These are phyloP conservation scores for Ephestia elutella DNA, from an alignment of 1,140 invertebrate genomes.

Conservation along the genomic window DNA sequence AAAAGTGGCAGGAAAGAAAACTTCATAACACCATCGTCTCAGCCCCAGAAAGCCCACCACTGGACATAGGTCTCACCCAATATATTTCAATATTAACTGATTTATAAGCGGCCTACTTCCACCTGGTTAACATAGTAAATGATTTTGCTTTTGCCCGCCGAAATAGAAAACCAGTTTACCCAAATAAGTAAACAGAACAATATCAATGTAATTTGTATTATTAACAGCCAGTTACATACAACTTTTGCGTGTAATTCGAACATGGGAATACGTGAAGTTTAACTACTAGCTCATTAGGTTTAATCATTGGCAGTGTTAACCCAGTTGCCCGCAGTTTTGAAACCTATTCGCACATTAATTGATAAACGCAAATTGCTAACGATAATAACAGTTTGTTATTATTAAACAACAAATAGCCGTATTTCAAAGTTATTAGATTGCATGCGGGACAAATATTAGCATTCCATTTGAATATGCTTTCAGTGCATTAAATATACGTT, in stretches of 20 bases:
- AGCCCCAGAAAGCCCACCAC: too few relatives aligned
- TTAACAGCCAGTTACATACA: background rate
- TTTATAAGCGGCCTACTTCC: too few relatives aligned
- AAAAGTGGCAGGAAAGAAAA: too few relatives aligned
- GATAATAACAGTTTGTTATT: slow-evolving; percentile 5
- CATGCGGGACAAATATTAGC: slow-evolving; percentile 1
- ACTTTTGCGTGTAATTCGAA: background rate
- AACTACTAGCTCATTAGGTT: background rate
- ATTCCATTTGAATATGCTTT: background rate
- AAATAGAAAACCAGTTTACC: background rate
- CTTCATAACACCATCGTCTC: too few relatives aligned
- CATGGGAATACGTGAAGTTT: background rate
- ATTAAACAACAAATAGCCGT: slow-evolving; percentile 1
- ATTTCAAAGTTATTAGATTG: slow-evolving; percentile 2
- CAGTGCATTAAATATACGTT: background rate
- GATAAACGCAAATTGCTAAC: slow-evolving; percentile 3
- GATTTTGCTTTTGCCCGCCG: too few relatives aligned
- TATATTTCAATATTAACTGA: too few relatives aligned
- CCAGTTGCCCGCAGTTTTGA: background rate
- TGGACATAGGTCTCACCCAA: too few relatives aligned
- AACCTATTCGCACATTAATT: slow-evolving; percentile 1
- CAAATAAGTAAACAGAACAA: background rate
- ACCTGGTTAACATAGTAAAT: too few relatives aligned
- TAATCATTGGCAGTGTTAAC: background rate
- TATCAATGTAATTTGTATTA: background rate